These are phyloP conservation scores for Epinotia demarniana DNA, from an alignment of 2,888 invertebrate genomes.

Conservation along the genomic window DNA sequence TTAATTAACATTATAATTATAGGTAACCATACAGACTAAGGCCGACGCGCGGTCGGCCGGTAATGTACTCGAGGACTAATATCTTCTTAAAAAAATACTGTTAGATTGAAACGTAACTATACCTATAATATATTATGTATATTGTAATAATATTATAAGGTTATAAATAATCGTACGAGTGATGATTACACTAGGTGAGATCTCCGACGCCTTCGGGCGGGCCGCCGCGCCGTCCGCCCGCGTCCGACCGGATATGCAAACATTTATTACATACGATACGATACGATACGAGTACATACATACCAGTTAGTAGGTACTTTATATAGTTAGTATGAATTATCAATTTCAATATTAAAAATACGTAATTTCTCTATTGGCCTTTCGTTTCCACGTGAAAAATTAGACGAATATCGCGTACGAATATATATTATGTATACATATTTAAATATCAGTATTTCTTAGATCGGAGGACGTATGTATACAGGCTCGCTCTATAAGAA, in stretches of 20 bases:
- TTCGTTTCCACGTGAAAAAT: constrained; percentile 82
- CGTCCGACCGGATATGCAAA: constrained; percentile 82
- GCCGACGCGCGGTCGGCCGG: constrained; percentile 74
- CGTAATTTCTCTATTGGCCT: constrained; percentile 84
- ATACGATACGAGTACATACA: constrained; percentile 76
- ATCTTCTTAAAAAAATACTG: constrained; percentile 85
- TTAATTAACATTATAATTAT: constrained; percentile 78
- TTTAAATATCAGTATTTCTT: constrained; percentile 81
- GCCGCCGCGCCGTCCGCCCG: constrained; percentile 78
- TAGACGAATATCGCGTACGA: constrained; percentile 82
- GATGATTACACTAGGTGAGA: constrained; percentile 83
- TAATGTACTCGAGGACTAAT: constrained; percentile 84
- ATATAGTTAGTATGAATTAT: constrained; percentile 78
- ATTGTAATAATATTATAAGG: constrained; percentile 76
- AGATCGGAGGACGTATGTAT: constrained; percentile 84
- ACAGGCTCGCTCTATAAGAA: constrained; percentile 83
- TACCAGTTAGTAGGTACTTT: constrained; percentile 48
- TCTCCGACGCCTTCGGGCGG: constrained; percentile 80
- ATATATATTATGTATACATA: constrained; percentile 82
- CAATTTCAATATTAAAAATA: constrained; percentile 84
- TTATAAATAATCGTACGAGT: constrained; percentile 77
- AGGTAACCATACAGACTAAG: constrained; percentile 77
- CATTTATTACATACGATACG: constrained; percentile 74
- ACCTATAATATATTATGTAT: constrained; percentile 80
- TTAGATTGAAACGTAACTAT: constrained; percentile 85